Conservation (phyloP, 2,888 invertebrate genomes). For the Phaonia tiefii region DNA sequence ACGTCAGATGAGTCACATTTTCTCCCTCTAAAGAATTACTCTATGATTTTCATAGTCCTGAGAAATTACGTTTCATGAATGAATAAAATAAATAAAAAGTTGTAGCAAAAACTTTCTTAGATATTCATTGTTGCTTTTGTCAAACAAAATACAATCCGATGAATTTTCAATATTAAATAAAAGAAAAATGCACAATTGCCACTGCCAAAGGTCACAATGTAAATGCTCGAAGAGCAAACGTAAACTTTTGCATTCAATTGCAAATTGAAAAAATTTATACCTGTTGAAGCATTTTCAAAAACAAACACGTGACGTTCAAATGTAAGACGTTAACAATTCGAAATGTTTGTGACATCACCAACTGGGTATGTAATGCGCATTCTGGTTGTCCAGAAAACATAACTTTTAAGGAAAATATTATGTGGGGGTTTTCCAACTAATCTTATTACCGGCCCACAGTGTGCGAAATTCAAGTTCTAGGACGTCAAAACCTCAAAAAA, state of each 20-base stretch:
- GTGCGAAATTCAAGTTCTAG: too few relatives aligned
- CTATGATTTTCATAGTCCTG: too few relatives aligned
- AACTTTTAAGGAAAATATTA: too few relatives aligned
- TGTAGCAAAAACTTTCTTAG: slow-evolving; percentile 3
- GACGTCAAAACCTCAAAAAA: too few relatives aligned
- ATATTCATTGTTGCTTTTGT: slow-evolving; percentile 3
- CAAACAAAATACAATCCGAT: neutral
- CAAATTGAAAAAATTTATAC: slow-evolving; percentile 40
- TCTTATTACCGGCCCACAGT: too few relatives aligned
- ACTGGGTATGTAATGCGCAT: too few relatives aligned
- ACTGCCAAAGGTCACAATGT: slow-evolving; percentile 20
- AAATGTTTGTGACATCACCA: too few relatives aligned
- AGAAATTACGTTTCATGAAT: neutral
- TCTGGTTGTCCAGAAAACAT: too few relatives aligned
- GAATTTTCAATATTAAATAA: slow-evolving; percentile 9
- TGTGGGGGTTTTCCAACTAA: too few relatives aligned
- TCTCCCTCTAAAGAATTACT: too few relatives aligned
- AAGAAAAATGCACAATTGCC: slow-evolving; percentile 21
- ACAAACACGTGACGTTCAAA: neutral
- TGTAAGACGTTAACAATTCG: too few relatives aligned
- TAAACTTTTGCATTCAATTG: slow-evolving; percentile 39
- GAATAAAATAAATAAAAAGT: slow-evolving; percentile 23
- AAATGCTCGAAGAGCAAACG: slow-evolving; percentile 19
- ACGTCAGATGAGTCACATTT: too few relatives aligned
- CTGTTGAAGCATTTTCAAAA: neutral